Evolutionary conservation across 92 coral and sea anemone genomes (phyloP).

Genomic region (Chrysogorgia sp.): DNA sequence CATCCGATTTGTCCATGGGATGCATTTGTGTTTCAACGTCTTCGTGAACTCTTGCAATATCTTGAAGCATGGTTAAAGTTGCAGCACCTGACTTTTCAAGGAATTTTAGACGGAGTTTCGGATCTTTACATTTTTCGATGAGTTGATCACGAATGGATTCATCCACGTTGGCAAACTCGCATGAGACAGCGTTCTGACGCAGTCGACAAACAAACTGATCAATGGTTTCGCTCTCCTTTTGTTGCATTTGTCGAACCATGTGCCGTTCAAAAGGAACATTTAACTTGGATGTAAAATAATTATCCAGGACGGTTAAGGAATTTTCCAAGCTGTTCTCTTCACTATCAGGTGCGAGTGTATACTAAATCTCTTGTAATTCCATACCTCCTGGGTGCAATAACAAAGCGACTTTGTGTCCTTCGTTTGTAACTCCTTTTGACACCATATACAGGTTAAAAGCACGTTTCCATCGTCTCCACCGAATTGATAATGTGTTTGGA

Average conservation of each 20-base stretch:
- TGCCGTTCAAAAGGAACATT: conserved; percentile 63
- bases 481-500: conserved; percentile 50
- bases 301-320: conserved; percentile 51
- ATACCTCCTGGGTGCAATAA: conserved; percentile 52
- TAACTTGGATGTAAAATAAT: conserved; percentile 57
- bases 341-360: conserved; percentile 49
- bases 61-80: conserved; percentile 27
- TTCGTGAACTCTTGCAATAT: conserved; percentile 53
- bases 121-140: conserved; percentile 51
- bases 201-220: conserved; percentile 62
- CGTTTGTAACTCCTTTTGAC: conserved; percentile 63
- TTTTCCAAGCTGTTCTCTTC: conserved; percentile 46
- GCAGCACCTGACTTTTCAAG: conserved; percentile 41
- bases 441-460: conserved; percentile 64
- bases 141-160: conserved; percentile 54
- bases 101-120: conserved; percentile 35
- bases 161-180: conserved; percentile 31
- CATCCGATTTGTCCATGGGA: conserved; percentile 32
- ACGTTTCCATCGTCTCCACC: conserved; percentile 59
- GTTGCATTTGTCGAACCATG: conserved; percentile 58
- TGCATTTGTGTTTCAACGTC: conserved; percentile 39
- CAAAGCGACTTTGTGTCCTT: conserved; percentile 58
- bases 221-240: conserved; percentile 42
- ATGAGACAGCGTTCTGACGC: conserved; percentile 51
- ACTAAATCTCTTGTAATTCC: conserved; percentile 57